Conservation (phyloP, 2,888 invertebrate genomes). For the Ischnus inquisitorius region DNA sequence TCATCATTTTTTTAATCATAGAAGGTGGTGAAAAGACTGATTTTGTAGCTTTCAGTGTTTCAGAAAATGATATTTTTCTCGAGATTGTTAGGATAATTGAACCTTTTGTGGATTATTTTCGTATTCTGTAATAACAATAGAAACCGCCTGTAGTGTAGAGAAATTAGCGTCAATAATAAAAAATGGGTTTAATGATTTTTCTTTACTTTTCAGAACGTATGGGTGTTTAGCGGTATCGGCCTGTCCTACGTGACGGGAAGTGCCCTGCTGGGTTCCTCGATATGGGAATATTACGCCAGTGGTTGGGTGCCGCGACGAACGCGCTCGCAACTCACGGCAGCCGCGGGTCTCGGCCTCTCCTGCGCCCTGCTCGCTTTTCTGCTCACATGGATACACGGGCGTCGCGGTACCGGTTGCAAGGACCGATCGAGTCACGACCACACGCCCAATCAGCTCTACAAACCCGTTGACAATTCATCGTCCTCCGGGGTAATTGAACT, state of each 20-base stretch:
- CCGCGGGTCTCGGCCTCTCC: slow-evolving; percentile 82
- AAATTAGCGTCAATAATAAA: too few relatives aligned
- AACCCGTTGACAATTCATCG: slow-evolving; percentile 84
- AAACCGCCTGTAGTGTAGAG: too few relatives aligned
- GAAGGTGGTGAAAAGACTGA: too few relatives aligned
- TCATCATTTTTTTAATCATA: too few relatives aligned
- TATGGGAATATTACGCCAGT: slow-evolving; percentile 89
- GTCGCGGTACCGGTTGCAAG: slow-evolving; percentile 78
- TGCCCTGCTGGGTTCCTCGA: slow-evolving; percentile 90
- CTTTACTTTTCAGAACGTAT: slow-evolving; percentile 88
- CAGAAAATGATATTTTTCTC: too few relatives aligned
- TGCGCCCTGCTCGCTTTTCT: slow-evolving; percentile 83
- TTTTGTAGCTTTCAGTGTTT: too few relatives aligned
- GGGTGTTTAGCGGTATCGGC: slow-evolving; percentile 91
- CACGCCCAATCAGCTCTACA: slow-evolving; percentile 81
- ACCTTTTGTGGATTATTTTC: neutral
- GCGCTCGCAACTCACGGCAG: slow-evolving; percentile 88
- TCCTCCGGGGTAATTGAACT: slow-evolving; percentile 80
- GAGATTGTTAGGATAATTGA: neutral
- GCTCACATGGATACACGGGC: slow-evolving; percentile 82
- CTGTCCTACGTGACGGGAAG: slow-evolving; percentile 89
- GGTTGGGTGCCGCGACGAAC: slow-evolving; percentile 91
- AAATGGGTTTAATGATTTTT: too few relatives aligned
- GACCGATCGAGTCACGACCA: slow-evolving; percentile 78
- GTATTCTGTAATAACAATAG: neutral